These are phyloP conservation scores for Megalonaias nervosa DNA, from an alignment of 1,140 invertebrate species.

Conservation along the genomic window DNA sequence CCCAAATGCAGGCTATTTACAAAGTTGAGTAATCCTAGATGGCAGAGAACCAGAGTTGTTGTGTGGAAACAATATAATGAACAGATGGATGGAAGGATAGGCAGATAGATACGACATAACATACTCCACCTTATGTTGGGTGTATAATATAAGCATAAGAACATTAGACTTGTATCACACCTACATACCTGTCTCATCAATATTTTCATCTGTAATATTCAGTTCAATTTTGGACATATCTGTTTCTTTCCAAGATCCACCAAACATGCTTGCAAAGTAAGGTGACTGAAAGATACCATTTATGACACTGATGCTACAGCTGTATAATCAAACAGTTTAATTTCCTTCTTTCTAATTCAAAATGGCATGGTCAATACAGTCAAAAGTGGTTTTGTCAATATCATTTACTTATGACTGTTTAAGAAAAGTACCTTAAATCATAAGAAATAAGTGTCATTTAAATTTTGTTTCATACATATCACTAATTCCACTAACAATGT, in stretches of 20 bases:
- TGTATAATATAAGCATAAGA: neutral
- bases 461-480: neutral
- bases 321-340: neutral
- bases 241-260: slow-evolving; percentile 84
- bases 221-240: slow-evolving; percentile 80
- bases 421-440: neutral
- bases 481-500: neutral
- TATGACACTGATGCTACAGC: neutral
- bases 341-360: neutral
- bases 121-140: neutral
- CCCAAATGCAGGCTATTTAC: no score
- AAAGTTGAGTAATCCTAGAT: no score
- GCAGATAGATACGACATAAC: no score
- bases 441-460: neutral
- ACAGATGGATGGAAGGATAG: no score
- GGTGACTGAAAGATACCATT: slow-evolving; percentile 77
- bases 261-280: slow-evolving; percentile 89
- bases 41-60: no score
- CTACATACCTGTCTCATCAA: slow-evolving; percentile 79
- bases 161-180: neutral
- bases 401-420: neutral
- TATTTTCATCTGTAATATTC: slow-evolving; percentile 83
- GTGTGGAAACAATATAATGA: no score
- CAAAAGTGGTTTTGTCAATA: neutral
- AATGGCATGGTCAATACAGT: neutral